Conservation (phyloP, 2,888 invertebrate species). For the Phaonia tiefii region DNA sequence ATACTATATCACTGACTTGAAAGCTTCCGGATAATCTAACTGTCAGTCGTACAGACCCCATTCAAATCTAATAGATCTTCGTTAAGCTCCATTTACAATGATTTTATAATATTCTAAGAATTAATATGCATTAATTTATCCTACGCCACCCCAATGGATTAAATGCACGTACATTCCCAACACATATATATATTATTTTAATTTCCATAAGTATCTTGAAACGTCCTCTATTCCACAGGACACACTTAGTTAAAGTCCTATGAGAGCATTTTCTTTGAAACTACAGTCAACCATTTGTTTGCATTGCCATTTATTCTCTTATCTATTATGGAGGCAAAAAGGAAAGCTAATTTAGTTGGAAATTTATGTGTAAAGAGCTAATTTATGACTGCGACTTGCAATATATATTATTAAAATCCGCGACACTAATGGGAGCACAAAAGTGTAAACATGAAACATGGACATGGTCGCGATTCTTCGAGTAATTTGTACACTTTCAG, state of each 20-base stretch:
- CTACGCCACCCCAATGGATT: not conserved
- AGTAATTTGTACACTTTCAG: too few species aligned
- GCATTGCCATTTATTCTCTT: constrained; percentile 22
- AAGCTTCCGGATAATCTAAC: too few species aligned
- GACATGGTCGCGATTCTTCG: not conserved
- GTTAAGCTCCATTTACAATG: too few species aligned
- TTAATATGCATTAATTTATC: too few species aligned
- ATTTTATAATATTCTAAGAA: too few species aligned
- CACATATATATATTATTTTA: not conserved
- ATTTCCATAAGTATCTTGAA: not conserved
- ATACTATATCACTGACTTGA: too few species aligned
- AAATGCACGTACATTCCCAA: not conserved
- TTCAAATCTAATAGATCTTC: too few species aligned
- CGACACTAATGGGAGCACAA: not conserved
- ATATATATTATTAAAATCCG: not conserved
- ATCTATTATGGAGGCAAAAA: not conserved
- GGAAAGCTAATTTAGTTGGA: constrained; percentile 41
- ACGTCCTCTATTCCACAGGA: not conserved
- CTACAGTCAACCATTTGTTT: not conserved
- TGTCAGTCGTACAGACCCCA: too few species aligned
- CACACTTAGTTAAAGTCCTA: not conserved
- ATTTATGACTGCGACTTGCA: constrained; percentile 35
- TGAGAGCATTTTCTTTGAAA: not conserved
- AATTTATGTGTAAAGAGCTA: constrained; percentile 37
- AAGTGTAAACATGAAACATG: constrained; percentile 1